Evolutionary conservation across 2,113 vertebrate species (phyloP).

Genomic region (Paraplagusia blochii): DNA sequence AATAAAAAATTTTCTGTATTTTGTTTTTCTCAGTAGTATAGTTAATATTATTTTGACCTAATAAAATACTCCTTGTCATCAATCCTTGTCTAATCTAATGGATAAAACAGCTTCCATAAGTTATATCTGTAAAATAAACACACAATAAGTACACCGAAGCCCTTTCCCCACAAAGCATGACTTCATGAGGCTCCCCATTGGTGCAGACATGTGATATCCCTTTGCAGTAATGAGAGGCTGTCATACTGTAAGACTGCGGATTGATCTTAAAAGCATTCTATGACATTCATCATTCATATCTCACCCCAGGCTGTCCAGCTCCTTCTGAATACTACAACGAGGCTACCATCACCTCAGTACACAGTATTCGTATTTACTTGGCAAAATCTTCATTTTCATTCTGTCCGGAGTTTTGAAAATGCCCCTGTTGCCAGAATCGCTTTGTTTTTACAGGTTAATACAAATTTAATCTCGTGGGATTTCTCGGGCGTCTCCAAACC

Average conservation of each 20-base stretch:
- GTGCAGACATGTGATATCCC: conserved; percentile 10
- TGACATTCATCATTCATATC: conserved; percentile 27
- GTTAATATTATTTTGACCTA: too few species aligned
- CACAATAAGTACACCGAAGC: background rate
- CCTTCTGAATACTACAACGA: conserved; percentile 5
- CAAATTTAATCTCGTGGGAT: conserved; percentile 58
- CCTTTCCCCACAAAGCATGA: background rate
- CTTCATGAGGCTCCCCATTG: conserved; percentile 3
- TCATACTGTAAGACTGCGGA: conserved; percentile 16
- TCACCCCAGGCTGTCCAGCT: conserved; percentile 19
- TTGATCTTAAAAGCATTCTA: conserved; percentile 23
- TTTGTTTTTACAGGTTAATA: conserved; percentile 54
- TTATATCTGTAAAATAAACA: background rate
- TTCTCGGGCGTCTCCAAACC: conserved; percentile 50
- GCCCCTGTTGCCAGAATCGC: conserved; percentile 35
- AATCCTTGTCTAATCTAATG: too few species aligned
- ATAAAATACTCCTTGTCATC: too few species aligned
- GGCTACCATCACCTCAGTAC: background rate
- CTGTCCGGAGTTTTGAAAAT: conserved; percentile 50
- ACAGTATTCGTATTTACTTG: conserved; percentile 1
- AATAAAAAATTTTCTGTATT: too few species aligned
- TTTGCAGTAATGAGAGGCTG: conserved; percentile 27
- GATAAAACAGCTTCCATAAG: too few species aligned
- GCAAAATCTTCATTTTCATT: conserved; percentile 29
- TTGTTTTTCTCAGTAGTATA: too few species aligned